Conservation (phyloP, 2,797 vertebrate species). For the Enteromius radiatus region DNA sequence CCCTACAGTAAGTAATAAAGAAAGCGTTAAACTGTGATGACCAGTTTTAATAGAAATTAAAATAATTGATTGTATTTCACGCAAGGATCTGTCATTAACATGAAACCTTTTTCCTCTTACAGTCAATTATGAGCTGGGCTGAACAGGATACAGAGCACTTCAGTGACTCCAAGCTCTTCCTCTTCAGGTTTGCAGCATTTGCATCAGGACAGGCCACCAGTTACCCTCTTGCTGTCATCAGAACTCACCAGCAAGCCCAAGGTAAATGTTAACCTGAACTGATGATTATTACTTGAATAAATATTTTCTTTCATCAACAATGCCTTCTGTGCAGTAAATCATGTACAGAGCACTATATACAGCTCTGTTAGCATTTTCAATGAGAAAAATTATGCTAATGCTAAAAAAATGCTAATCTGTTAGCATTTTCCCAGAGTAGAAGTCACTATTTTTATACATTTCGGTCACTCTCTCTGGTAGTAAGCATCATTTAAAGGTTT, state of each 20-base stretch:
- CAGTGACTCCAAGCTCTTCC: conserved; percentile 75
- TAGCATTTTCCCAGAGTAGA: not conserved
- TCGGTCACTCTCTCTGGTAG: not conserved
- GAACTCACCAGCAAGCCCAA: conserved; percentile 79
- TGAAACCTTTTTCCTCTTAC: conserved; percentile 36
- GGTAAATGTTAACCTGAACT: conserved; percentile 61
- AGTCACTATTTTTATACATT: not conserved
- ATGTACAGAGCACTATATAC: not conserved
- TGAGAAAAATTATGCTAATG: too few relatives aligned
- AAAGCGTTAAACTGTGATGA: not conserved
- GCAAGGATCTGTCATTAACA: not conserved
- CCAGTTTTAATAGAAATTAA: not conserved
- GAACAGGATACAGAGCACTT: conserved; percentile 71
- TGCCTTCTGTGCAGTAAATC: not conserved
- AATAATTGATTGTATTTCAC: not conserved
- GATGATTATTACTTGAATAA: not conserved
- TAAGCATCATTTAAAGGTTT: not conserved
- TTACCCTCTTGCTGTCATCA: conserved; percentile 79
- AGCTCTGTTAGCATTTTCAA: not conserved
- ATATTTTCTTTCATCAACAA: not conserved
- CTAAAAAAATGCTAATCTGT: too few relatives aligned
- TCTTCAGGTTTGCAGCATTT: conserved; percentile 81
- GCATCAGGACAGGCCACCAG: conserved; percentile 77
- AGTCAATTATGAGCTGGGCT: conserved; percentile 80
- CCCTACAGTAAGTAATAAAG: not conserved